Evolutionary conservation across 2,113 vertebrate genomes (phyloP), one percentile per base, ranked within the genome.

Genomic region (Hemibagrus wyckioides): DNA sequence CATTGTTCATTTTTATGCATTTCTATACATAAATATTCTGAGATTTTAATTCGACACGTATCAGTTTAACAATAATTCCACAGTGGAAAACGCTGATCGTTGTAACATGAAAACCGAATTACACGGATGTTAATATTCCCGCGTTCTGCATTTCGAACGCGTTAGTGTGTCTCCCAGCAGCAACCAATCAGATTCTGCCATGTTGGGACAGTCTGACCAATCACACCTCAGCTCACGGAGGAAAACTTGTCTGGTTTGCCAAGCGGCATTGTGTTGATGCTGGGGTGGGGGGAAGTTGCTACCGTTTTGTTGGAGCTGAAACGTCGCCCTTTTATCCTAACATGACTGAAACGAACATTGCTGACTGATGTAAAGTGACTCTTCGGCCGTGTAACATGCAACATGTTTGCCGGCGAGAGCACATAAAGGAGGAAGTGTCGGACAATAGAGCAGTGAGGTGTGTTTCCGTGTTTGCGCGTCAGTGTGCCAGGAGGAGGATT

Each of bases 151-250:
- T 90, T 91, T 93, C 1, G 89, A 93, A 92, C 52, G 69, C 9
- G 17, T 63, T 1, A 69, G 52, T 83, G 79, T 33, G 11, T 69
- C 82, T 36, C 17, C 15, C 44, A 2, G 65, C 52, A 63, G 0
- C 90, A 92, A 41, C 95, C 95, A 96, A 96, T 96, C 92, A 90
- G 76, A 50, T 48, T 2, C 81, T 95, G 95, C 95, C 95, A 95
- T 96, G 95, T 96, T 94, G 95, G 94, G 94, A 93, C 75, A 44
- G 9, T 56, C 21, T 84, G 87, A 77, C 95, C 94, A 95, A 96
- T 96, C 23, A 67, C n/a, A 80, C 87, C 81, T 63, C 85, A 75
- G n/a, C 17, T 56, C 88, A 83, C 54, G 92, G 1, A n/a, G 84
- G 56, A 88, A 88, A 90, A 89, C 93, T 90, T 93, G 90, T 84